Base-by-base conservation (phyloP, 2,797 vertebrate species). In the Rhodeus uyekii region DNA sequence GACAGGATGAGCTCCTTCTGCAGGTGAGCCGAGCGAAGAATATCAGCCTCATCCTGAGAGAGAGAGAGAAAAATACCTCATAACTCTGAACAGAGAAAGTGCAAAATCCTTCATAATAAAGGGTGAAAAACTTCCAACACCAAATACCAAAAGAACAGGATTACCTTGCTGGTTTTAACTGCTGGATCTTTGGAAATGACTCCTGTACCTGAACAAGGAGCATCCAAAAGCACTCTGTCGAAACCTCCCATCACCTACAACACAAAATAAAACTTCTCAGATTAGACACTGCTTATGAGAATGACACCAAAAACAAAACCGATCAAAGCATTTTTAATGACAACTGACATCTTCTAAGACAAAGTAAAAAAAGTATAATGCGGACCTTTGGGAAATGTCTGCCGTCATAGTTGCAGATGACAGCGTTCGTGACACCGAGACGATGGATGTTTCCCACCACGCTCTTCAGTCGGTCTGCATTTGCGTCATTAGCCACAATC, bases 361-460 rank as follows among this genome's bases (percentile, higher is more conserved):
- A 67, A 1, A 14, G 36, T 6, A 53, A 10, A 73, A 4, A 3
- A 6, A 74, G 6, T n/a, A 64, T 22, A 7, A 27, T 16, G 16
- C 22, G 34, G 84, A 99, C 98, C 96, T 97, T 98, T 60, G 97
- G 96, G 90, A 99, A 98, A 89, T 97, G 95, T 39, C 98, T 95
- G 84, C 98, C 98, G 0, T 99, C 97, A 0, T 97, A 97, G 92
- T 97, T 97, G 90, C 95, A 95, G 86, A 99, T 90, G 1, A 99
- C 90, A 0, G 96, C 78, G 72, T 98, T 99, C 86, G 96, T 99
- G 90, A 99, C 95, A 2, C 98, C 98, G 73, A 99, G 90, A 0
- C 98, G 95, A 86, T 99, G 98, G 87, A 99, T 88, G 89, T 99
- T 99, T 60, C 98, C 98, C 44, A 99, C 97, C 16, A 99, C 98